Evolutionary conservation across 2,113 vertebrate genomes (phyloP), one percentile per base, ranked within the genome.

Genomic region (Melanocharis versteri): DNA sequence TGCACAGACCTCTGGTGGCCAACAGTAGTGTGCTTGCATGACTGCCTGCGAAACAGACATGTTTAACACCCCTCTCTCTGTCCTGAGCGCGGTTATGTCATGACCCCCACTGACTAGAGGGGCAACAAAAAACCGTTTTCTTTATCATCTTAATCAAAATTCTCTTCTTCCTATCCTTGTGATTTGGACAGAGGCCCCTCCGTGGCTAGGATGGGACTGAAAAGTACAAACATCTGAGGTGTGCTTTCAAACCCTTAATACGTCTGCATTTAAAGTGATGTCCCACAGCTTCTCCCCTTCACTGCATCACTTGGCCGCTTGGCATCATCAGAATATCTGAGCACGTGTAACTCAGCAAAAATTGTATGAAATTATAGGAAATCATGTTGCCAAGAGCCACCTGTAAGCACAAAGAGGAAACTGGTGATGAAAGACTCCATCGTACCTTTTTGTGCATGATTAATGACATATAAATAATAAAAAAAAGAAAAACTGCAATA

Each of bases 71-170:
- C 6, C 13, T 37, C 10, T 3, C 28, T 35, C 71, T 53, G 31
- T 64, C 28, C 45, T 15, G 20, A 58, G 15, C 62, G 76, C 0
- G 0, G 65, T 39, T 71, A 39, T 11, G 8, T 45, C 58, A 30
- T 5, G 31, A 57, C 4, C 4, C 22, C 19, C 39, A 44, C 10
- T 21, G 23, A 80, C 1, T 2, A 61, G 10, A 48, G 14, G 6
- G 31, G 31, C 33, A 37, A 69, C 48, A 76, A 77, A 83, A 86
- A 26, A 8, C 27, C 64, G 23, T 26, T 57, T 87, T 56, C 42
- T 65, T 83, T 64, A 58, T 16, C 8, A 15, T 15, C 40, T 31
- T 48, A 26, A 45, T 26, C 3, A 10, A 76, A 72, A 72, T 64
- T 76, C 7, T 88, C 31, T 80, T 72, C 22, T 44, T 24, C 11